Conservation (phyloP, 2,113 vertebrate genomes). For the Hippocampus mohnikei region DNA sequence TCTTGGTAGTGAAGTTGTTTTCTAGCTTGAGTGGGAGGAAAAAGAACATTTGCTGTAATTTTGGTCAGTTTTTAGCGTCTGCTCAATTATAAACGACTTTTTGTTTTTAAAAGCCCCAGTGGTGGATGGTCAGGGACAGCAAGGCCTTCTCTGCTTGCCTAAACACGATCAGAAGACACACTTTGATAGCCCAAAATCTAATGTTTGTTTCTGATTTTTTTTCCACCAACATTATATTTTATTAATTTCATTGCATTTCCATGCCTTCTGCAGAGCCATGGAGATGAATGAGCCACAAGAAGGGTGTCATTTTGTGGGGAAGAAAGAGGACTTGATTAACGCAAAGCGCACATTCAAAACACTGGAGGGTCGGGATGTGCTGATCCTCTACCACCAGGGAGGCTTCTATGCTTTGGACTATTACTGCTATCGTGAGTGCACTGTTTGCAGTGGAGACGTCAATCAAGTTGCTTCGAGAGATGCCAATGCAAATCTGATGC, state of each 20-base stretch:
- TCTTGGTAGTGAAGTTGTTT: background rate
- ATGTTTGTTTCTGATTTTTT: too few relatives aligned
- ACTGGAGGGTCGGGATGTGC: conserved; percentile 78
- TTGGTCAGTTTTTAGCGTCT: background rate
- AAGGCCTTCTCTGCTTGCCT: too few relatives aligned
- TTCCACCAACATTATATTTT: too few relatives aligned
- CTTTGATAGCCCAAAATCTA: too few relatives aligned
- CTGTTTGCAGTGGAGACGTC: background rate
- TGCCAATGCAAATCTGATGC: background rate
- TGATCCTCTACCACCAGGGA: conserved; percentile 80
- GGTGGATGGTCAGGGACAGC: background rate
- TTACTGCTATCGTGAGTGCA: conserved; percentile 89
- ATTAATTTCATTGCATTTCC: too few relatives aligned
- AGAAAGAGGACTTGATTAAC: conserved; percentile 79
- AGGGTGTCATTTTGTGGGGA: conserved; percentile 74
- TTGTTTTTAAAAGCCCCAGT: background rate
- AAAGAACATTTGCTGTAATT: background rate
- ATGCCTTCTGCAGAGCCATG: conserved; percentile 29
- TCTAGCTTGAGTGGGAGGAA: background rate
- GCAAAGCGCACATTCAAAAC: conserved; percentile 70
- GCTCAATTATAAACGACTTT: background rate
- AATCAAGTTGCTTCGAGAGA: background rate
- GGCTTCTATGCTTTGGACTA: conserved; percentile 85
- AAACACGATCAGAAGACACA: too few relatives aligned
- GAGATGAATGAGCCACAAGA: conserved; percentile 42